A percentile compares a stretch with the other conserved stretches of the same genome.
These are phyloP conservation scores for Hetaerina titia DNA, from an alignment of 2,888 invertebrate species.

Conservation along the genomic window DNA sequence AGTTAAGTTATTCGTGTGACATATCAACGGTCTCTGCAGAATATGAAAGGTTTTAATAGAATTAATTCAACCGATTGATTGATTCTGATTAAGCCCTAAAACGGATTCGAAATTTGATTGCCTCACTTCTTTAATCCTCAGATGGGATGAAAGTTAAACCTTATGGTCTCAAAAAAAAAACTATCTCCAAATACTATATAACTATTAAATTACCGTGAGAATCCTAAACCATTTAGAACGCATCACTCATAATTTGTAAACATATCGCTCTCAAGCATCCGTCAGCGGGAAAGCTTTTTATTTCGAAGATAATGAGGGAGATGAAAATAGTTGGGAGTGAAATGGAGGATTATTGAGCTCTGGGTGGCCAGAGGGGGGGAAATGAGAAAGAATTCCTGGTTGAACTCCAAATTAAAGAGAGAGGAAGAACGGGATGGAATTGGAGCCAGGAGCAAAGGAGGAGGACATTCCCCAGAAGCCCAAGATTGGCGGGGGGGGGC, in stretches of 20 bases:
- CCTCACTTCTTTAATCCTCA: no score
- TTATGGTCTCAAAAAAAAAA: not conserved
- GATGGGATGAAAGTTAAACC: not conserved
- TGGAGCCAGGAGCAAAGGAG: not conserved
- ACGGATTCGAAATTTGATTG: no score
- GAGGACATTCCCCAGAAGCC: not conserved
- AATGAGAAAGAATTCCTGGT: not conserved
- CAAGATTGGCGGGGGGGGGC: constrained; percentile 43
- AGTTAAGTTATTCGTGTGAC: no score
- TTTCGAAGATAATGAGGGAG: not conserved
- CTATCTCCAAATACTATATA: not conserved
- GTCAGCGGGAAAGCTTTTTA: not conserved
- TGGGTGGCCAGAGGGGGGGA: not conserved
- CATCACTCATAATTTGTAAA: not conserved
- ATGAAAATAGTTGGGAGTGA: not conserved
- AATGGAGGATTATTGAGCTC: not conserved
- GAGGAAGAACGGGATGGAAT: not conserved
- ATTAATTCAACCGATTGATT: no score
- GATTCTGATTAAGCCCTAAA: no score
- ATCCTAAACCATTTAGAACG: not conserved
- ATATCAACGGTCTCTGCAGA: no score
- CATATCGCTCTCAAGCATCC: not conserved
- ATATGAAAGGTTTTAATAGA: no score
- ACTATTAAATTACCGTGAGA: not conserved
- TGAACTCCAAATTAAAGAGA: constrained; percentile 50